Evolutionary conservation across 1,140 invertebrate genomes (phyloP).

Genomic region (Panonychus citri): DNA sequence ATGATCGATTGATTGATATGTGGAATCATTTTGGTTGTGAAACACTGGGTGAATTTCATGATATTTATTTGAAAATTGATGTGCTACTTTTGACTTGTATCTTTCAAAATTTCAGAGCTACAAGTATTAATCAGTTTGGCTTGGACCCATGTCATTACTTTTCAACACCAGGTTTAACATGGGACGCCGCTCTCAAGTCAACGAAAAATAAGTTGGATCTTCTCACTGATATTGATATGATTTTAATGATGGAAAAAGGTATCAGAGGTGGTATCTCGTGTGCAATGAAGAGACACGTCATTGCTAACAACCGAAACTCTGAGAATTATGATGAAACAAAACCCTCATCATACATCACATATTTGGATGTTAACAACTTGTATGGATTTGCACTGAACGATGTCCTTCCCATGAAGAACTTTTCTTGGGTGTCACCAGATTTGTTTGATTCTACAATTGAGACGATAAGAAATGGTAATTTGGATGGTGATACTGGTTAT

Average conservation of each 20-base stretch:
- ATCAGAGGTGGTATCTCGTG: background rate
- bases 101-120: background rate
- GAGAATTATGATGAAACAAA: conserved; percentile 9
- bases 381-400: conserved; percentile 13
- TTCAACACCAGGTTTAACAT: background rate
- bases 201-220: conserved; percentile 9
- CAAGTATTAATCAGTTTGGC: background rate
- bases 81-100: background rate
- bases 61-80: background rate
- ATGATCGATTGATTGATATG: background rate
- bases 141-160: background rate
- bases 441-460: background rate
- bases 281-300: background rate
- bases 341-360: conserved; percentile 14
- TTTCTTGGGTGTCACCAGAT: conserved; percentile 4
- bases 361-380: conserved; percentile 16
- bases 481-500: conserved; percentile 9
- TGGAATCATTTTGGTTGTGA: background rate
- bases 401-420: conserved; percentile 7
- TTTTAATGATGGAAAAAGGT: conserved; percentile 18
- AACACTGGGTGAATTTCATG: background rate
- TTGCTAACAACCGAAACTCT: conserved; percentile 11
- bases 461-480: background rate
- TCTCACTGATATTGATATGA: conserved; percentile 15
- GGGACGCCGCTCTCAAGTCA: background rate